Base-by-base conservation (phyloP, 2,888 invertebrate genomes). In the Drosophila setosimentum region DNA sequence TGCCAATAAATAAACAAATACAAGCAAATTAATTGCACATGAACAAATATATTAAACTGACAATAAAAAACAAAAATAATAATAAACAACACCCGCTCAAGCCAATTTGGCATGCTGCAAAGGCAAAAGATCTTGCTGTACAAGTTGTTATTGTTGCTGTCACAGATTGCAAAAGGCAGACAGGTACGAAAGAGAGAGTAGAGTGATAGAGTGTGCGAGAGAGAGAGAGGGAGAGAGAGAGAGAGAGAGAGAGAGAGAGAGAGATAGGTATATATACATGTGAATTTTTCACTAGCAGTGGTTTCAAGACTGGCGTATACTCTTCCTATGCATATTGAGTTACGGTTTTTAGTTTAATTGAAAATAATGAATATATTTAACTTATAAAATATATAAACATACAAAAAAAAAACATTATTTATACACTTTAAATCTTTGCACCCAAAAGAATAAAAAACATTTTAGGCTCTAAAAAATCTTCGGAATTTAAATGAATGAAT, bases 81-180 rank as follows among this genome's bases (percentile, higher is more conserved):
- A 69, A 83, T 85, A 88, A 88, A 83, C 67, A 68, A 74, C 83
- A 70, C 83, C 86, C 80, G 70, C 72, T 55, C 72, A 51, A 61
- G 55, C 37, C 24, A 35, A 40, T 54, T 35, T 32, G 37, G 58
- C 71, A 64, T 33, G 63, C 58, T 53, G 58, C 50, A 35, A 35
- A 35, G 2, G 21, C 18, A 24, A 54, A 80, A 65, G 67, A 63
- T 63, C 54, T 40, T 33, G 63, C 50, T 33, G 33, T 11, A 33
- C 51, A n/a, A 62, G 66, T 58, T 51, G 45, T n/a, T 49, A 40
- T 13, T 45, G 16, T 45, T 24, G 16, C 24, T 8, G 16, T 16
- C 3, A 21, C 30, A 32, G 16, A 30, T 16, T 49, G 30, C 35
- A 5, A 2, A 24, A 35, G 21, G 7, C 18, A 30, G 27, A 58